Evolutionary conservation across 2,113 vertebrate species (phyloP).

Genomic region (Hyaena hyaena): DNA sequence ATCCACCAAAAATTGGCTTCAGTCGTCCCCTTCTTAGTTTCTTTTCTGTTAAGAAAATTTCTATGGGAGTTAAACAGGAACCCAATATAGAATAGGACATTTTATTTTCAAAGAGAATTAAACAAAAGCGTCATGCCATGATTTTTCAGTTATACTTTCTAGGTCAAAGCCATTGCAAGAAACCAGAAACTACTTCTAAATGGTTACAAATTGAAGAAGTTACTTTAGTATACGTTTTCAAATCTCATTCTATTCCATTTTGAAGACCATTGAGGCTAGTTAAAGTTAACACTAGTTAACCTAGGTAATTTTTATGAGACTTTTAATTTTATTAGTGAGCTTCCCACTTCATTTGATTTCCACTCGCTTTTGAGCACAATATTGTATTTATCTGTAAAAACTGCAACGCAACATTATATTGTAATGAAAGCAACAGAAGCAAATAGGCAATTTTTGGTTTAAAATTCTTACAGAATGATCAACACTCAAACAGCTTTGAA

Average conservation of each 20-base stretch:
- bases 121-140: background rate
- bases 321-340: background rate
- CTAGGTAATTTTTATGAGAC: background rate
- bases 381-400: background rate
- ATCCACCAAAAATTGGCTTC: conserved; percentile 71
- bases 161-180: conserved; percentile 20
- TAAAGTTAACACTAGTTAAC: conserved; percentile 19
- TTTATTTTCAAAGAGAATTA: conserved; percentile 42
- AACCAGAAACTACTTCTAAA: conserved; percentile 44
- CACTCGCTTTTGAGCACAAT: background rate
- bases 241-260: background rate
- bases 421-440: background rate
- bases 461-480: background rate
- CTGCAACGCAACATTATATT: background rate
- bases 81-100: background rate
- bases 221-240: conserved; percentile 19
- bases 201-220: background rate
- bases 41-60: conserved; percentile 27
- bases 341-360: background rate
- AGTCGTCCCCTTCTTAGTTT: conserved; percentile 65
- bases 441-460: background rate
- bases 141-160: background rate
- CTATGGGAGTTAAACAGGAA: background rate
- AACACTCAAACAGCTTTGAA: background rate
- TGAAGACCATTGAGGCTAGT: background rate